Base-by-base conservation (phyloP, 1,140 invertebrate genomes). In the Pararge aegeria region DNA sequence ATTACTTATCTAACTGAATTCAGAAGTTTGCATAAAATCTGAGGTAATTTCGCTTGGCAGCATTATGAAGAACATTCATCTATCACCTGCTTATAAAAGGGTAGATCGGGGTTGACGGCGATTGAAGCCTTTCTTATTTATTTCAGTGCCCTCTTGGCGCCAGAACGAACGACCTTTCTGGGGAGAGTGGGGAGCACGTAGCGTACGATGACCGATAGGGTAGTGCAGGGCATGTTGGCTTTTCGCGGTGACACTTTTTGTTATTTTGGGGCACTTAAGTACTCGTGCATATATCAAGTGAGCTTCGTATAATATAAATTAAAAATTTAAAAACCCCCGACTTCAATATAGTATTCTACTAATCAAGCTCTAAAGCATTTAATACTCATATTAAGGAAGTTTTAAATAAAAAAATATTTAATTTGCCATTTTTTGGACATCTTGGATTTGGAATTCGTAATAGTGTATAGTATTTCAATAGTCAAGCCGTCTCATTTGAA, bases 81-180 rank as follows among this genome's bases (percentile, higher is more conserved):
- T 83, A 83, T 88, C 79, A 88, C 84, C 72, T 73, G 70, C 57
- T 69, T 75, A 75, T 84, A 75, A 87, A 87, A 82, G 85, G 83
- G 81, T 85, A 72, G 73, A 73, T 57, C 61, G 67, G 77, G 76
- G 79, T 72, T 80, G 79, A 79, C 76, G 79, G 68, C 72, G 75
- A 80, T 80, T 75, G 79, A 83, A 80, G 79, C 70, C 64, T 80
- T 81, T 78, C 74, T 79, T 80, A 85, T 79, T 83, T 84, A 83
- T 79, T 78, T 74, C 74, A 70, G 61, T 72, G 75, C 71, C 74
- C 72, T 74, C 66, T 71, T 69, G 79, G 68, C 73, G 70, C 70
- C 73, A 70, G 67, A 74, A 68, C 65, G 72, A 61, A 53, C 73
- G 78, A 83, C 83, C 80, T 82, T 81, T 78, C 65, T 66, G 51